Evolutionary conservation across 2,888 invertebrate genomes (phyloP).

Genomic region (Agrypnus murinus): DNA sequence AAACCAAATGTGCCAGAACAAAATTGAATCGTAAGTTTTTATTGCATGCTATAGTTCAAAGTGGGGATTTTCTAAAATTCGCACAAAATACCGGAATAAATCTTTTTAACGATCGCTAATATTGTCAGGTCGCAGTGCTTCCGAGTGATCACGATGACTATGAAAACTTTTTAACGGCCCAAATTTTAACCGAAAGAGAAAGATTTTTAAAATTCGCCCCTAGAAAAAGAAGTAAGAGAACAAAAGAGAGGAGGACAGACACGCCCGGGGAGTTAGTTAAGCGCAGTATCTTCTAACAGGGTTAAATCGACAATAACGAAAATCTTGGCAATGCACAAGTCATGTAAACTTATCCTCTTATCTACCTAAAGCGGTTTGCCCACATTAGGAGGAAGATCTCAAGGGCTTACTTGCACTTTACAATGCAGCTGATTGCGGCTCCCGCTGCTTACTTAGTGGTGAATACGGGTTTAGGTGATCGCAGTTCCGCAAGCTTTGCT

Average conservation of each 20-base stretch:
- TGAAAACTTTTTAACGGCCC: too few relatives aligned
- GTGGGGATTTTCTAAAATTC: constrained; percentile 43
- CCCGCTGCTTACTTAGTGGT: constrained; percentile 27
- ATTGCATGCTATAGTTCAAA: constrained; percentile 29
- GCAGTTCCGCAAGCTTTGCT: constrained; percentile 24
- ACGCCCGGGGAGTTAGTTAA: too few relatives aligned
- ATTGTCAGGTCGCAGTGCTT: constrained; percentile 38
- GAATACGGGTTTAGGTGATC: constrained; percentile 32
- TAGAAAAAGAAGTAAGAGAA: too few relatives aligned
- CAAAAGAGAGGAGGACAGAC: too few relatives aligned
- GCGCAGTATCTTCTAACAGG: too few relatives aligned
- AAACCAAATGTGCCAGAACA: constrained; percentile 14
- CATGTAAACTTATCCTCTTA: constrained; percentile 55
- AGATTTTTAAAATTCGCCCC: too few relatives aligned
- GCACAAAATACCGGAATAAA: constrained; percentile 38
- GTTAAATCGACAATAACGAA: too few relatives aligned
- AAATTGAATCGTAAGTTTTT: constrained; percentile 37
- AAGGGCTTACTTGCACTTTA: constrained; percentile 47
- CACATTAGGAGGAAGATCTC: constrained; percentile 48
- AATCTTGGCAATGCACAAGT: constrained; percentile 55
- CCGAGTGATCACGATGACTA: too few relatives aligned
- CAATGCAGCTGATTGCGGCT: constrained; percentile 46
- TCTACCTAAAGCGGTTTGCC: constrained; percentile 52
- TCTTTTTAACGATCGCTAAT: constrained; percentile 38
- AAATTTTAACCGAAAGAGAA: too few relatives aligned